Evolutionary conservation across 2,797 vertebrate species (phyloP), one percentile per base, ranked within the genome.

Genomic region (Ispidina picta): DNA sequence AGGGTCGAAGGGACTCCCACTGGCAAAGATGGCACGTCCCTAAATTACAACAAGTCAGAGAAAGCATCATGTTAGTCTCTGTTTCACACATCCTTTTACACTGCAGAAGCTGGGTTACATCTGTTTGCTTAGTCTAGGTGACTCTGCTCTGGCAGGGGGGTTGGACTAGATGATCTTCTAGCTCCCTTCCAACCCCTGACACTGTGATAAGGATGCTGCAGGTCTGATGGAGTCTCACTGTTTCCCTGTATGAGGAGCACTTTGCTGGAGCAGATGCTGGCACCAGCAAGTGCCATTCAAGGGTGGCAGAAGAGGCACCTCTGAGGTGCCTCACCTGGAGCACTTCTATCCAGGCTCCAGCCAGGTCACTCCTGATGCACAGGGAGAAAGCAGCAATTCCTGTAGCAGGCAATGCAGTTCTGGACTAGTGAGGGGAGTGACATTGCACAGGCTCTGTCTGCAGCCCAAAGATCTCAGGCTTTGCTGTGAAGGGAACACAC

Each of bases 11-110:
- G 99, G 99, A 91, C 99, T 99, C 86, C 99, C 99, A 18, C 99
- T 99, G 96, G 99, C 99, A 97, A 99, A 99, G 96, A 99, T 97
- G 26, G 98, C 99, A 46, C 97, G 97, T 2, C 98, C 99, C 99
- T 99, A 90, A 91, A 59, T 94, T 23, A 55, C 44, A 95, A 80
- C 4, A 26, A 74, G 52, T 15, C 31, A 63, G 88, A 93, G 44
- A 64, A 70, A 83, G 52, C 15, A 25, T 0, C 15, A 25, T 0
- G 1, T 88, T 63, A 93, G 52, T 49, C 60, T 16, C 2, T 54
- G 39, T n/a, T 68, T 62, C 58, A 82, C 33, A 37, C 4, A n/a
- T 25, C 16, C 13, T n/a, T 72, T 65, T 37, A 41, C 20, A 21
- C 48, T 41, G 13, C 19, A 35, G 35, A 63, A 86, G 20, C 31